Evolutionary conservation across 2,113 vertebrate genomes (phyloP).

Genomic region (Rhizomys pruinosus): DNA sequence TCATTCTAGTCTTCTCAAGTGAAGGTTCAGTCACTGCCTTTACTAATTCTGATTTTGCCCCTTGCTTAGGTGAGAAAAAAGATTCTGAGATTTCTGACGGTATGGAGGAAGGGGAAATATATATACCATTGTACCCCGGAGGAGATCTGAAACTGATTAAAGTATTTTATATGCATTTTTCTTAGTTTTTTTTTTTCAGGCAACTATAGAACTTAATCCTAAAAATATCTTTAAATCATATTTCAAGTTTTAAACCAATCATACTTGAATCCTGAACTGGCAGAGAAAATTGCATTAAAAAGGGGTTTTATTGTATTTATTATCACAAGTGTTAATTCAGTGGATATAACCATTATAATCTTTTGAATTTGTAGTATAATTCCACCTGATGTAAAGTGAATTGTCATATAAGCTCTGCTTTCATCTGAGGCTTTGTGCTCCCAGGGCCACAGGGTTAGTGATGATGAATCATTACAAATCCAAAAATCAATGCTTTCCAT

Average conservation of each 20-base stretch:
- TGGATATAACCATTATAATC: conserved; percentile 30
- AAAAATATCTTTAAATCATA: conserved; percentile 57
- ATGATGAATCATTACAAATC: conserved; percentile 61
- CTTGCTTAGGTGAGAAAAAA: conserved; percentile 68
- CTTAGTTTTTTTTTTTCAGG: conserved; percentile 9
- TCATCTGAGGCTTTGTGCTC: conserved; percentile 53
- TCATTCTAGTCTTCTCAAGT: conserved; percentile 78
- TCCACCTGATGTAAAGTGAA: conserved; percentile 58
- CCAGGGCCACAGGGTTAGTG: conserved; percentile 56
- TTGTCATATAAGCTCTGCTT: conserved; percentile 44
- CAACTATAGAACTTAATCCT: conserved; percentile 69
- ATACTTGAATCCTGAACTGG: conserved; percentile 46
- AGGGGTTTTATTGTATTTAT: conserved; percentile 67
- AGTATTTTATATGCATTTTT: conserved; percentile 68
- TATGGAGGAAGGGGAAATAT: conserved; percentile 65
- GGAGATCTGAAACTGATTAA: conserved; percentile 68
- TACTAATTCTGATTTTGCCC: neutral
- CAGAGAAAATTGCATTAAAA: conserved; percentile 72
- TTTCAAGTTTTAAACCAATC: conserved; percentile 71
- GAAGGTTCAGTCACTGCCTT: conserved; percentile 71
- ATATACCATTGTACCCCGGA: conserved; percentile 9
- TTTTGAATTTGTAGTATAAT: conserved; percentile 69
- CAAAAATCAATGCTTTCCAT: conserved; percentile 67
- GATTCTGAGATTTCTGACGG: conserved; percentile 47
- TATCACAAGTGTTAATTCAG: conserved; percentile 69